A percentile compares a stretch with the other conserved stretches of the same genome.
Conservation (phyloP, 2,888 invertebrate genomes). For the Lasiommata megera region DNA sequence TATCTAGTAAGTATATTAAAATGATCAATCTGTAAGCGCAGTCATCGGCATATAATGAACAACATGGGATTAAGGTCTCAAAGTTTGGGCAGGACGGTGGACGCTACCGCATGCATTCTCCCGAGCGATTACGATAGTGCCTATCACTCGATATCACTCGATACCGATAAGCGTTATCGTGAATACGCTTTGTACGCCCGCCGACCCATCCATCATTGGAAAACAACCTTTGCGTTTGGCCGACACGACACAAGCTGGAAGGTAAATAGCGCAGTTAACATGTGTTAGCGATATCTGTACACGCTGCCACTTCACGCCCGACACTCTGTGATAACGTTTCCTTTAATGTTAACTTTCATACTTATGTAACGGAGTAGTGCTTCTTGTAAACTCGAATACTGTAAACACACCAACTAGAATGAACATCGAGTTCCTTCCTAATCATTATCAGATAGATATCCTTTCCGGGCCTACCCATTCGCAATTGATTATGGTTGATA, state of each 20-base stretch:
- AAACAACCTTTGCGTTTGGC: slow-evolving; percentile 67
- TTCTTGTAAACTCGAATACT: slow-evolving; percentile 36
- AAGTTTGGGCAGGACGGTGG: slow-evolving; percentile 37
- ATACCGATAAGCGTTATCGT: slow-evolving; percentile 67
- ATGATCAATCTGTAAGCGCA: slow-evolving; percentile 57
- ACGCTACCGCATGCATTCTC: slow-evolving; percentile 42
- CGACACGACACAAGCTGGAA: slow-evolving; percentile 57
- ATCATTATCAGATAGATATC: neutral
- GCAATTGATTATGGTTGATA: too few species aligned
- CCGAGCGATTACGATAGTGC: slow-evolving; percentile 37
- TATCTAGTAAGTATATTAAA: slow-evolving; percentile 46
- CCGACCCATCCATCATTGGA: slow-evolving; percentile 75
- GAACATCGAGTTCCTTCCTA: neutral
- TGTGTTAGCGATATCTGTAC: slow-evolving; percentile 69
- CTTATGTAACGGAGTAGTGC: slow-evolving; percentile 42
- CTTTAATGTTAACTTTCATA: slow-evolving; percentile 52
- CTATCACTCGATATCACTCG: slow-evolving; percentile 47
- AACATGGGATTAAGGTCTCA: slow-evolving; percentile 61
- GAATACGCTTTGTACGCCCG: slow-evolving; percentile 72
- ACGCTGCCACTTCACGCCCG: slow-evolving; percentile 65
- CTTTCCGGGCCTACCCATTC: neutral
- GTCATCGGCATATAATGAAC: slow-evolving; percentile 70
- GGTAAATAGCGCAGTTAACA: slow-evolving; percentile 71
- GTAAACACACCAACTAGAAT: neutral
- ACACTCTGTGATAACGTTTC: slow-evolving; percentile 65